Evolutionary conservation across 2,888 invertebrate species (phyloP), one percentile per base, ranked within the genome.

Genomic region (Gortyna flavago): DNA sequence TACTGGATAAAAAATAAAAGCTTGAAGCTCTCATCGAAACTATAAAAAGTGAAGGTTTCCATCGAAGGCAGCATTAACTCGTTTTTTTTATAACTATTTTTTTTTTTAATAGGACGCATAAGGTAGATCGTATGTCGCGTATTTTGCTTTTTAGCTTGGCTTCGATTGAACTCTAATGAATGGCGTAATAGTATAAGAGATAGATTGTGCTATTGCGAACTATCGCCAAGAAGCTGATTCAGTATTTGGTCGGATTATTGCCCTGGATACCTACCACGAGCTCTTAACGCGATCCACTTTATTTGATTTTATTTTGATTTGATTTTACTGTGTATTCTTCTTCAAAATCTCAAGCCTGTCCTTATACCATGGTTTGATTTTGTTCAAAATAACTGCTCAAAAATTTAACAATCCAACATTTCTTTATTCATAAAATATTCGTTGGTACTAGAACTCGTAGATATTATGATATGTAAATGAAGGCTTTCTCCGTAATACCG

Each of bases 391-490:
- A 48, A 32, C 21, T 21, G 6, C 11, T 41, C 41, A 18, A 18
- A 48, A 48, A 66, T 35, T 32, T 59, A 41, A 54, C 54, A 67
- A 67, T n/a, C 11, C 0, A 78, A 38, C 29, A 41, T 72, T 78
- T 38, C 29, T 16, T 16, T 59, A 72, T 69, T 72, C 69, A 72
- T 69, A n/a, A 81, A 80, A 81, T 77, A 81, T 80, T 72, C 64
- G n/a, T 11, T 41, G n/a, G 44, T 25, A 61, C 32, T 64, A 57
- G 48, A 57, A 35, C 59, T 61, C 16, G 67, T 71, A 21, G 3
- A 41, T 69, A 72, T 80, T 81, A 77, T 59, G n/a, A 68, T 77
- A 81, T 77, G 77, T 54, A 81, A 69, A 83, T 72, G 61, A 75
- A 79, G 69, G 69, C 64, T 68, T 71, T 71, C 35, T 61, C 32